These are phyloP conservation scores for Capitulum mitella DNA, from an alignment of 2,888 invertebrate genomes.

Conservation along the genomic window DNA sequence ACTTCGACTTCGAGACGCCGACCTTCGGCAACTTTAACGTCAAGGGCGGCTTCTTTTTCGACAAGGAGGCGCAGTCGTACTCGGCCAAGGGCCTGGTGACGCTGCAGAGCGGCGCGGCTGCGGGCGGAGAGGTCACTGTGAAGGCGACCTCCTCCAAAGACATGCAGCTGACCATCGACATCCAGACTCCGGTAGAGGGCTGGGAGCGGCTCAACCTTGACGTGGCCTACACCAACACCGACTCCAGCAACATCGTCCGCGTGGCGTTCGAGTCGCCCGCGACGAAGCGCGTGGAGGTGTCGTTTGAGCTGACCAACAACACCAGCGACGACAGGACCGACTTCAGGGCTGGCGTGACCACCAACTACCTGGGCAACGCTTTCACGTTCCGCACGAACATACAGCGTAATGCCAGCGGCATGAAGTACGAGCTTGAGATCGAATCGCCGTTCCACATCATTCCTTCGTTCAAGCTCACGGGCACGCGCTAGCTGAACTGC, in stretches of 20 bases:
- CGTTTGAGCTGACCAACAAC: neutral
- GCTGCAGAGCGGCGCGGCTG: neutral
- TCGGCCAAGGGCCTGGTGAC: neutral
- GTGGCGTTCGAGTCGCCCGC: neutral
- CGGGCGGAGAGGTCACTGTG: neutral
- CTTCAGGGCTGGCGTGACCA: constrained; percentile 20
- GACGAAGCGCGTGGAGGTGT: neutral
- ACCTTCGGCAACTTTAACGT: neutral
- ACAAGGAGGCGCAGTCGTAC: too few species aligned
- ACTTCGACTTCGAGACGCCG: neutral
- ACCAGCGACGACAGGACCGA: neutral
- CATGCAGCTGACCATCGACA: neutral
- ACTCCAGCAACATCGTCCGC: neutral
- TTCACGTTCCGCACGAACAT: constrained; percentile 7
- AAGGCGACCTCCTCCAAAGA: neutral
- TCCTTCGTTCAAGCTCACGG: neutral
- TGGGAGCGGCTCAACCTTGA: neutral
- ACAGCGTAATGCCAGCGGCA: neutral
- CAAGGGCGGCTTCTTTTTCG: neutral
- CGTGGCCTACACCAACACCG: constrained; percentile 9
- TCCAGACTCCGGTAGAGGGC: neutral
- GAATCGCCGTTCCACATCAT: neutral
- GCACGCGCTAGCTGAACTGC: neutral
- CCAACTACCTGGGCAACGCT: constrained; percentile 16
- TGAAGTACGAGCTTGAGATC: constrained; percentile 25